A percentile compares a stretch with the other conserved stretches of the same genome.
Conservation (phyloP, 2,797 vertebrate genomes). For the Rachycentron canadum region DNA sequence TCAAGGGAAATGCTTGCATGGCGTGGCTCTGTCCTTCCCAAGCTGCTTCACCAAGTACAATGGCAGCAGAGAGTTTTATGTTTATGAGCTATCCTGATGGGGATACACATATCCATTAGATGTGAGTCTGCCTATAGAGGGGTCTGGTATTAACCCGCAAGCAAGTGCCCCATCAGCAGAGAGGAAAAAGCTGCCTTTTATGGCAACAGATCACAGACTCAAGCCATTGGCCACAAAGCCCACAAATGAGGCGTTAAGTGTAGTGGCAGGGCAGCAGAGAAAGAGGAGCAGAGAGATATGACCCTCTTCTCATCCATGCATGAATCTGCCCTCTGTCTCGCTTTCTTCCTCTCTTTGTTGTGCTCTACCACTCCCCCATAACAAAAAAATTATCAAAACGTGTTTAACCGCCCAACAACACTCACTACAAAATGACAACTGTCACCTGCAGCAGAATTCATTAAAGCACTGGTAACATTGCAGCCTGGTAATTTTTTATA, state of each 20-base stretch:
- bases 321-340: constrained; percentile 63
- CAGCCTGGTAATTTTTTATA: constrained; percentile 88
- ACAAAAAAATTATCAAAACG: constrained; percentile 40
- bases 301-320: constrained; percentile 69
- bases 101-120: constrained; percentile 77
- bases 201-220: constrained; percentile 80
- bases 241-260: constrained; percentile 84
- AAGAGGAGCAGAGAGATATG: constrained; percentile 66
- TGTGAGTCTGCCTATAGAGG: constrained; percentile 59
- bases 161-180: constrained; percentile 81
- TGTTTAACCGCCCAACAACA: constrained; percentile 37
- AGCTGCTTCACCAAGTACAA: constrained; percentile 56
- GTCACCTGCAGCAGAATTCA: constrained; percentile 90
- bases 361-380: background rate
- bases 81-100: constrained; percentile 75
- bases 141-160: constrained; percentile 74
- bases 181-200: constrained; percentile 78
- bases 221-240: constrained; percentile 79
- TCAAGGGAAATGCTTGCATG: constrained; percentile 72
- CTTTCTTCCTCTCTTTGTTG: constrained; percentile 24
- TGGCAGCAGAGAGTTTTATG: constrained; percentile 69
- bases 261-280: constrained; percentile 69
- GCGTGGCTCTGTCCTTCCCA: constrained; percentile 58
- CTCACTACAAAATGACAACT: constrained; percentile 81
- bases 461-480: constrained; percentile 86